Conservation (phyloP, 2,797 vertebrate genomes). For the Anguilla anguilla region DNA sequence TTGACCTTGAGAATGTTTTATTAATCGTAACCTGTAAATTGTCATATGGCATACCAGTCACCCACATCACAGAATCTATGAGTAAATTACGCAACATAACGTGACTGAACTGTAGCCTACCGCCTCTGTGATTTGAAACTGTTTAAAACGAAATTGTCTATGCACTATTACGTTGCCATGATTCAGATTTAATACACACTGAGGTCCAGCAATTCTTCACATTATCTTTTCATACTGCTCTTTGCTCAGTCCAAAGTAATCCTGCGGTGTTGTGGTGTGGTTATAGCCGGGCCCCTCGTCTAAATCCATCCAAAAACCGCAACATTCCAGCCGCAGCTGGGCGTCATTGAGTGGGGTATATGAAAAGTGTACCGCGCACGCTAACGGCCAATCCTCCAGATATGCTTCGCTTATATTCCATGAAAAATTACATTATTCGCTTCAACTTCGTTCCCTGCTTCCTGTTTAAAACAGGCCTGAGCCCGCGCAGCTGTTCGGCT, state of each 20-base stretch:
- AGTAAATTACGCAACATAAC: neutral
- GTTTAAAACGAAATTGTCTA: neutral
- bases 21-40: too few species aligned
- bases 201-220: too few species aligned
- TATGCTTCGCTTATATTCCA: neutral
- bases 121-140: neutral
- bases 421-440: neutral
- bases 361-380: slow-evolving; percentile 4
- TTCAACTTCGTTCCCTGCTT: neutral
- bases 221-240: neutral
- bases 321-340: slow-evolving; percentile 23
- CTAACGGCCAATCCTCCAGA: slow-evolving; percentile 8
- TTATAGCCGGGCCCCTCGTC: too few species aligned
- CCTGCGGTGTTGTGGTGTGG: neutral
- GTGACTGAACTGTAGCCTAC: neutral
- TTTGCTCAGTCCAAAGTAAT: neutral
- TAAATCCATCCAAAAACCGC: neutral
- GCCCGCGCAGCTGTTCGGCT: neutral
- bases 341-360: slow-evolving; percentile 32
- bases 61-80: neutral
- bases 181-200: too few species aligned
- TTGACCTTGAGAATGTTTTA: neutral
- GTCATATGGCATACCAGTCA: neutral
- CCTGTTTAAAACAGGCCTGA: neutral
- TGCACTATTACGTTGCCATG: neutral